phyloP scores from a whole-genome alignment of 1,140 invertebrate species.

The Caenorhabditis briggsae region DNA sequence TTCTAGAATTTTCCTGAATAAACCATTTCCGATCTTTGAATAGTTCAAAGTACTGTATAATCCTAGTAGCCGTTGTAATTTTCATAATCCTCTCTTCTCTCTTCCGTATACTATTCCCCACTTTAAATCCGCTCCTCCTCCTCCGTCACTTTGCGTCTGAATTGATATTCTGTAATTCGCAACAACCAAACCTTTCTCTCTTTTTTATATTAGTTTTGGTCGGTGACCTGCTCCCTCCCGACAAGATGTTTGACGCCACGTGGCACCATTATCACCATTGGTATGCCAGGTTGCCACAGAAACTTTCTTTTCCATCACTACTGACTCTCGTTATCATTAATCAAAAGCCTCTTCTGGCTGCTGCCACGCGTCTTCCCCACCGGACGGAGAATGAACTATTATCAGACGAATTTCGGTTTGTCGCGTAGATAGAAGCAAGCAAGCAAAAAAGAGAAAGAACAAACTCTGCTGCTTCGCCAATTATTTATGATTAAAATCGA shows the following conservation, averaged over 20 bases:
- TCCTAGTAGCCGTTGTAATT: slow-evolving; percentile 19
- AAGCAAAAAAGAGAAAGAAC: neutral
- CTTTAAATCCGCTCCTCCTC: neutral
- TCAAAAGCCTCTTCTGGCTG: slow-evolving; percentile 15
- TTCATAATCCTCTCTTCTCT: slow-evolving; percentile 42
- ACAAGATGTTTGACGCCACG: slow-evolving; percentile 21
- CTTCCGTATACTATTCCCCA: neutral
- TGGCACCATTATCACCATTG: slow-evolving; percentile 7
- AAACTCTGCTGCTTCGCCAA: slow-evolving; percentile 11
- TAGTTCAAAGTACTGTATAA: slow-evolving; percentile 50
- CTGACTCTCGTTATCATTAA: slow-evolving; percentile 42
- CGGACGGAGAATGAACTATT: slow-evolving; percentile 38
- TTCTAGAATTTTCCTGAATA: neutral
- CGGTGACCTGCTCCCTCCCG: neutral
- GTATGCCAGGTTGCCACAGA: slow-evolving; percentile 31
- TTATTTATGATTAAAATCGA: slow-evolving; percentile 22
- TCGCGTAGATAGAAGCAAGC: slow-evolving; percentile 2
- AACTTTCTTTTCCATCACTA: neutral
- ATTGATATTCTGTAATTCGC: neutral
- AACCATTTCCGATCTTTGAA: neutral
- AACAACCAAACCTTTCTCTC: neutral
- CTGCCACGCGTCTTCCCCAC: neutral
- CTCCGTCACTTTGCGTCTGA: slow-evolving; percentile 42
- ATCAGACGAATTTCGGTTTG: slow-evolving; percentile 20
- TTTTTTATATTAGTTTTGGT: neutral